Percentiles rank a stretch among this genome's conserved stretches.
These are phyloP conservation scores for Eilema caniola DNA, from an alignment of 2,888 invertebrate species.

Conservation along the genomic window DNA sequence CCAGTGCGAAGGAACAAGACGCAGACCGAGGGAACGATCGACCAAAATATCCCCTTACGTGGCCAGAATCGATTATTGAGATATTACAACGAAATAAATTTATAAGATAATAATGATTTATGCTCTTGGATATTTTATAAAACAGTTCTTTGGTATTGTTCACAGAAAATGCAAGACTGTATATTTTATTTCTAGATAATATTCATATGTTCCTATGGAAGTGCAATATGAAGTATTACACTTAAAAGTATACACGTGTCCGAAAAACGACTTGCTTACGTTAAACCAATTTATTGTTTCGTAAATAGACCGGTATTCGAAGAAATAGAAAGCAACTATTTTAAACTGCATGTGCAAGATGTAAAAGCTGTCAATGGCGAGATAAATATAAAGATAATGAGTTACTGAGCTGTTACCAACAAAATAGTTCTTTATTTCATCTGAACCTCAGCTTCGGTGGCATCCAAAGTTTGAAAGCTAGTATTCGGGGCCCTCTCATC, in stretches of 20 bases:
- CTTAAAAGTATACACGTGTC: conserved; percentile 16
- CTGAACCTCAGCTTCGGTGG: too few species aligned
- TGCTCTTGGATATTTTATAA: background rate
- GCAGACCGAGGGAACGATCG: conserved; percentile 75
- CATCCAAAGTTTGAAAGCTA: too few species aligned
- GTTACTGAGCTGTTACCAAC: background rate
- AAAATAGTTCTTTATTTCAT: too few species aligned
- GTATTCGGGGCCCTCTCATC: background rate
- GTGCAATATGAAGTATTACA: conserved; percentile 16
- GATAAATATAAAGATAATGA: background rate
- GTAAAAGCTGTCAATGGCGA: background rate
- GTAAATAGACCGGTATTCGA: background rate
- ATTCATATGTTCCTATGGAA: conserved; percentile 4
- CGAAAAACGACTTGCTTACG: conserved; percentile 20
- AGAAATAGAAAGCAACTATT: background rate
- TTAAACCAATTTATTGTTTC: background rate
- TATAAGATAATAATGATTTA: conserved; percentile 17
- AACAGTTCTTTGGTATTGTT: conserved; percentile 25
- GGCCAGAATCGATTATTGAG: conserved; percentile 62
- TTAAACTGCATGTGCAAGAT: background rate
- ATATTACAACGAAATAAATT: conserved; percentile 59
- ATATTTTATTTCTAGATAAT: conserved; percentile 19
- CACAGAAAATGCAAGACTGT: conserved; percentile 18
- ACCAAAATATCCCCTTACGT: conserved; percentile 82
- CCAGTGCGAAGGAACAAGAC: conserved; percentile 79